Base-by-base conservation (phyloP, 2,113 vertebrate species). In the Pelecanus crispus region DNA sequence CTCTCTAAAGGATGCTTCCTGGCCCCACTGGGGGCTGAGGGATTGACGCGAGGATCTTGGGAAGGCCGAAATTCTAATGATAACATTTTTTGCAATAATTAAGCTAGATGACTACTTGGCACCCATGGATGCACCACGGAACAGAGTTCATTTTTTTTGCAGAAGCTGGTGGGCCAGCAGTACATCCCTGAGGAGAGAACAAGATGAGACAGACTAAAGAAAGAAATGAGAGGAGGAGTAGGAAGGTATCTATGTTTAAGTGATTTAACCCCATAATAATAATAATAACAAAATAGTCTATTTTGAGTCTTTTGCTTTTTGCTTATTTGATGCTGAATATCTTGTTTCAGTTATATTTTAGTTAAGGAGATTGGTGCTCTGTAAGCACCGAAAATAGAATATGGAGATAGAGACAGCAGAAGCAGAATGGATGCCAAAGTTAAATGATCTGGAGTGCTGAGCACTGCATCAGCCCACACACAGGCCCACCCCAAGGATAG, bases 371-470 rank as follows among this genome's bases (percentile, higher is more conserved):
- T 95, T 90, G 87, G 95, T 97, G 89, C 71, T 95, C 84, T 21
- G 36, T 89, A 88, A 90, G 86, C 87, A 94, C 96, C 87, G 90
- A 95, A 97, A 97, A 97, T 97, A 97, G 94, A 90, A 92, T 80
- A 67, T 89, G 87, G 91, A 96, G 93, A 94, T 92, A 82, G 96
- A 97, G 85, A 91, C 93, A 92, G 96, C 86, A 95, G 94, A 94
- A 96, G 95, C 74, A 87, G 94, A 96, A 73, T 93, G 89, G 94
- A 92, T 95, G 96, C 96, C 95, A 95, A 92, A 97, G 92, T 95
- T 92, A 97, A 97, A 97, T 92, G 94, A 97, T 96, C 94, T 80
- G 92, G 89, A 97, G 92, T 94, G 87, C 96, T 95, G 96, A 97
- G 91, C 63, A 47, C 96, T 95, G 94, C 94, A 95, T 89, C 95